Conservation (phyloP, 2,797 vertebrate genomes). For the Sebastiscus tertius region DNA sequence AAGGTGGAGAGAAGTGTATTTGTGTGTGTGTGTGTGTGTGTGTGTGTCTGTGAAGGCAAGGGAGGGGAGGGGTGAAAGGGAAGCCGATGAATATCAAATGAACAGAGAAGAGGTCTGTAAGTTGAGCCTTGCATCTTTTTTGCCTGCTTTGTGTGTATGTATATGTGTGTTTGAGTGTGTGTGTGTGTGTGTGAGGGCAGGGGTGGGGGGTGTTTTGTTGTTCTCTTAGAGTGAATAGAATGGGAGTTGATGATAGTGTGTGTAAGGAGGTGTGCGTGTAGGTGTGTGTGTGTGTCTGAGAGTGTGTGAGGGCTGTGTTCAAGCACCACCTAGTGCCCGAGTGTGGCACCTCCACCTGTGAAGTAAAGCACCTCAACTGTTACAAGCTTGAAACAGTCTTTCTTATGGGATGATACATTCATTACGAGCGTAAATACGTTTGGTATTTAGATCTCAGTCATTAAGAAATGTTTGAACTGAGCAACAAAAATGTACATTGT, state of each 20-base stretch:
- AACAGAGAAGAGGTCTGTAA: slow-evolving; percentile 72
- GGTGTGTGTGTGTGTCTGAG: slow-evolving; percentile 8
- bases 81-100: slow-evolving; percentile 74
- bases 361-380: slow-evolving; percentile 36
- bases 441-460: neutral
- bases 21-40: slow-evolving; percentile 3
- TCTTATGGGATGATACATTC: neutral
- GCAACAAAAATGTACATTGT: neutral
- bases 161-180: neutral
- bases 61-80: slow-evolving; percentile 53
- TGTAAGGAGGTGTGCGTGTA: slow-evolving; percentile 21
- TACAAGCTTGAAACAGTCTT: neutral
- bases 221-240: slow-evolving; percentile 66
- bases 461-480: neutral
- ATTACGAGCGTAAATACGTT: neutral
- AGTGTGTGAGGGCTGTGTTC: slow-evolving; percentile 85
- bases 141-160: slow-evolving; percentile 31
- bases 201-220: slow-evolving; percentile 62
- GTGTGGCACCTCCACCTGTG: slow-evolving; percentile 71
- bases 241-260: slow-evolving; percentile 54
- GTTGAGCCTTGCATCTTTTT: slow-evolving; percentile 53
- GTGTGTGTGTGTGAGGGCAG: slow-evolving; percentile 29
- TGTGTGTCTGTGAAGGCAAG: slow-evolving; percentile 14
- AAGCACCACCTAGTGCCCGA: slow-evolving; percentile 94
- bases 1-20: slow-evolving; percentile 33